Evolutionary conservation across 64 coral and sea anemone genomes (phyloP).

Genomic region (Pachyseris speciosa): DNA sequence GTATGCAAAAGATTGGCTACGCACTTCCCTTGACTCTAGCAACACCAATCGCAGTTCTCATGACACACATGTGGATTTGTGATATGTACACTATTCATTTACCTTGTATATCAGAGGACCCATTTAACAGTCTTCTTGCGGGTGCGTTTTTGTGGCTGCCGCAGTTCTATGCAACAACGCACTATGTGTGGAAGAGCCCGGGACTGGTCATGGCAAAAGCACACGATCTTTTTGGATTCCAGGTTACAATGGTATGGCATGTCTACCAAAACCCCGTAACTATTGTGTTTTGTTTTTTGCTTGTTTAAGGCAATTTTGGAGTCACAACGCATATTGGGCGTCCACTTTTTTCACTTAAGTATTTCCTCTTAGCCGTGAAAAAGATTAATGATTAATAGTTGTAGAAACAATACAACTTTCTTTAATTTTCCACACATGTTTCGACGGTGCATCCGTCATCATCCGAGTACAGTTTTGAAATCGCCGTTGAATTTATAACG

Average conservation of each 20-base stretch:
- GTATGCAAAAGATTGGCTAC: slow-evolving; percentile 31
- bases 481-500: no score
- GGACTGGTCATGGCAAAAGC: slow-evolving; percentile 62
- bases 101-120: slow-evolving; percentile 9
- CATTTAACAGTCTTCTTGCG: not conserved
- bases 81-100: not conserved
- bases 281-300: no score
- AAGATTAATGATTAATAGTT: no score
- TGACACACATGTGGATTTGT: not conserved
- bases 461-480: no score
- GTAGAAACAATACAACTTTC: no score
- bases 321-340: no score
- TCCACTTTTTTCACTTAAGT: no score
- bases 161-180: slow-evolving; percentile 41
- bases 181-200: slow-evolving; percentile 47
- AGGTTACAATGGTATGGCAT: slow-evolving; percentile 42
- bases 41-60: slow-evolving; percentile 21
- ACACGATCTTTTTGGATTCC: slow-evolving; percentile 60
- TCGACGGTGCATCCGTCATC: no score
- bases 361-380: no score
- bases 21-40: slow-evolving; percentile 63
- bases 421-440: no score
- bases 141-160: slow-evolving; percentile 1
- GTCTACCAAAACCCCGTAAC: no score
- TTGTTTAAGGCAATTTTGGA: no score